These are phyloP conservation scores for Gonioctena quinquepunctata DNA, from an alignment of 1,140 invertebrate species.

Conservation along the genomic window DNA sequence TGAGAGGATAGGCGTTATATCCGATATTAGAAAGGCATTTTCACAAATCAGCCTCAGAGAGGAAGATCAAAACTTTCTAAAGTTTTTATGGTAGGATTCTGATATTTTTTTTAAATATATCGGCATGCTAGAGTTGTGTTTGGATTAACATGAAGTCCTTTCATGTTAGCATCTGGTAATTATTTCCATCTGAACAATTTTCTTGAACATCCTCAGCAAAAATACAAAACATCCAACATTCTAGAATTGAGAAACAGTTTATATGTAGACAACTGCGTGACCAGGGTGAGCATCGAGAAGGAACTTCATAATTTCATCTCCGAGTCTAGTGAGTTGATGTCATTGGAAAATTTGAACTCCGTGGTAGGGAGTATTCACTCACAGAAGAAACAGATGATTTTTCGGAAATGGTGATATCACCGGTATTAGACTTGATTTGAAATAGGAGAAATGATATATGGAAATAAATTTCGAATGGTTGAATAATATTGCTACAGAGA, in stretches of 20 bases:
- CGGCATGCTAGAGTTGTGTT: no score
- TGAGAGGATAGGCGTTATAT: no score
- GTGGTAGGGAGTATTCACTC: conserved; percentile 33
- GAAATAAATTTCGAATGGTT: not conserved
- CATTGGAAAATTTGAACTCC: conserved; percentile 36
- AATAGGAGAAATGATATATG: not conserved
- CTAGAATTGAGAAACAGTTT: conserved; percentile 21
- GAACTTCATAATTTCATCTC: conserved; percentile 28
- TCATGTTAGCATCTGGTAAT: conserved; percentile 21
- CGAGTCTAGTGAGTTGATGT: conserved; percentile 19
- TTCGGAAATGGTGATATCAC: not conserved
- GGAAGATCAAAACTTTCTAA: no score
- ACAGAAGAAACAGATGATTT: not conserved
- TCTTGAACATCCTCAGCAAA: not conserved
- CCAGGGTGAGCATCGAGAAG: conserved; percentile 24
- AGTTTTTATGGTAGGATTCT: no score
- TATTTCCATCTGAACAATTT: conserved; percentile 5
- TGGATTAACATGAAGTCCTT: no score
- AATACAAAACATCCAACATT: not conserved
- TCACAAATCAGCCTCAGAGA: no score
- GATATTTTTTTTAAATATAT: no score
- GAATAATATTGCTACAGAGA: conserved; percentile 17
- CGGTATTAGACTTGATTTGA: conserved; percentile 3
- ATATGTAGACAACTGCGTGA: conserved; percentile 46
- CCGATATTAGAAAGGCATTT: no score